Percentiles rank a stretch among this genome's conserved stretches.
phyloP scores from a whole-genome alignment of 2,113 vertebrate genomes.

The Telmatochromis bifrenatus region DNA sequence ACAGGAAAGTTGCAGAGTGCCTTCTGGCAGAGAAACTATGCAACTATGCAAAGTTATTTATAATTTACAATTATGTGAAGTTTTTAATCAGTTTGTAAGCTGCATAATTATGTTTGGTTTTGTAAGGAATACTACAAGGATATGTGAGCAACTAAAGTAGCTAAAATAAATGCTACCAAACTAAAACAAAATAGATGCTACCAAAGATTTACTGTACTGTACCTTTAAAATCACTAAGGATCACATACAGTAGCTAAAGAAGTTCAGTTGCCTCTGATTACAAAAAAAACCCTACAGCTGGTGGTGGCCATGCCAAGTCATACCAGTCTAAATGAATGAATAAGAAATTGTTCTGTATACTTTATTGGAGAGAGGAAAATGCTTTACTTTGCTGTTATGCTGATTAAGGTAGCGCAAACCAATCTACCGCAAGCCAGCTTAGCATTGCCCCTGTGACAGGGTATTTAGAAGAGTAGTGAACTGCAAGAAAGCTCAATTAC shows the following conservation, averaged over 20 bases:
- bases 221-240: background rate
- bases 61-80: background rate
- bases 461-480: conserved; percentile 67
- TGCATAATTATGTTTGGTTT: background rate
- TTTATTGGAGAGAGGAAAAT: conserved; percentile 7
- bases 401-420: conserved; percentile 56
- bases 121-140: background rate
- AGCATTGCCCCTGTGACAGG: conserved; percentile 65
- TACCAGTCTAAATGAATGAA: background rate
- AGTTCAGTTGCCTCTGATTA: conserved; percentile 11
- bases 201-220: background rate
- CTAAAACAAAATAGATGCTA: background rate
- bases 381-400: conserved; percentile 51
- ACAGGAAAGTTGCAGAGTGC: background rate
- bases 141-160: background rate
- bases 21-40: background rate
- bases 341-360: conserved; percentile 19
- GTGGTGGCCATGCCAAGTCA: background rate
- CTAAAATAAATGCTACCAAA: background rate
- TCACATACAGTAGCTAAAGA: background rate
- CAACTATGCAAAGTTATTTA: background rate
- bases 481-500: conserved; percentile 68
- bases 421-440: conserved; percentile 56
- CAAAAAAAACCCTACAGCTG: background rate
- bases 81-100: background rate